A percentile compares a stretch with the other conserved stretches of the same genome.
Conservation (phyloP, 2,888 invertebrate genomes). For the Ephialtes manifestator region DNA sequence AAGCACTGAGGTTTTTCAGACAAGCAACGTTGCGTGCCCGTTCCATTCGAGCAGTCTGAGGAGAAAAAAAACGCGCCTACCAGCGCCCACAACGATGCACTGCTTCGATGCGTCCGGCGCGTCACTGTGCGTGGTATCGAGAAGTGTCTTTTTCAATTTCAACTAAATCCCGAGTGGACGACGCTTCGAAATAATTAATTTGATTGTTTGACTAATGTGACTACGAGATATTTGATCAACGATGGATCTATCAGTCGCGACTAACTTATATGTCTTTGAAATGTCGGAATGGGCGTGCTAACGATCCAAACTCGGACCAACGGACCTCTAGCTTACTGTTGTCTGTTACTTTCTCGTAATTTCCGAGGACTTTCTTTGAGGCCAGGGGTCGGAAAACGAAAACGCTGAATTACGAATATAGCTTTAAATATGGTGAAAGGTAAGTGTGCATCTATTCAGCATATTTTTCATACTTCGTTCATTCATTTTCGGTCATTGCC, state of each 20-base stretch:
- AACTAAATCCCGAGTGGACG: background rate
- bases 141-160: conserved; percentile 33
- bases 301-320: conserved; percentile 59
- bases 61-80: conserved; percentile 53
- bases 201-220: background rate
- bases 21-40: conserved; percentile 22
- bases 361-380: conserved; percentile 34
- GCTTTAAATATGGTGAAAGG: conserved; percentile 63
- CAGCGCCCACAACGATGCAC: conserved; percentile 24
- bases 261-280: conserved; percentile 40
- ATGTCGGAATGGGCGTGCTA: conserved; percentile 66
- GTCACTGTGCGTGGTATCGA: conserved; percentile 45
- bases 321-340: conserved; percentile 30
- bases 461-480: conserved; percentile 32
- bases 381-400: conserved; percentile 5
- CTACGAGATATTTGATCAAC: background rate
- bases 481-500: conserved; percentile 5
- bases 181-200: conserved; percentile 2
- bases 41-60: conserved; percentile 20
- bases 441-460: conserved; percentile 17
- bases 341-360: conserved; percentile 55
- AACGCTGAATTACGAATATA: background rate
- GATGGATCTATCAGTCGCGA: conserved; percentile 17
- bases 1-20: background rate
- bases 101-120: conserved; percentile 52